phyloP scores from a whole-genome alignment of 2,888 invertebrate species.

The Calameuta idolon region DNA sequence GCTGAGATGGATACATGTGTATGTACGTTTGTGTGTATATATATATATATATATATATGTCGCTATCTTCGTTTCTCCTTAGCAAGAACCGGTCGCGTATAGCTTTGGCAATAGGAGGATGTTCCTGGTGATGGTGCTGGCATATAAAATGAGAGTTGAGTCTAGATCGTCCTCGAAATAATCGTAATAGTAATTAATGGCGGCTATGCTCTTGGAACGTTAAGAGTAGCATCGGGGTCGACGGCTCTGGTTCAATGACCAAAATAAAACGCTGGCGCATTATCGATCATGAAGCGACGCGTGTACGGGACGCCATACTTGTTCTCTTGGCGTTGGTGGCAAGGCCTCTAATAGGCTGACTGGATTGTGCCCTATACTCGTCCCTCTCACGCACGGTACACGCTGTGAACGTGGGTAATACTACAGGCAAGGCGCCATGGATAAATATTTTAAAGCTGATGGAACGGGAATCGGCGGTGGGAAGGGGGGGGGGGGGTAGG shows the following conservation, averaged over 20 bases:
- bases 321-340: slow-evolving; percentile 20
- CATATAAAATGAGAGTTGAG: not conserved
- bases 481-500: no score
- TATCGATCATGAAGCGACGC: slow-evolving; percentile 43
- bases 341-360: not conserved
- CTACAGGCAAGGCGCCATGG: not conserved
- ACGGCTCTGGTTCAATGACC: slow-evolving; percentile 50
- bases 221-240: not conserved
- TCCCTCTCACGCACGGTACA: not conserved
- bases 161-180: not conserved
- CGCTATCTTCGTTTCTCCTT: not conserved
- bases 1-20: not conserved
- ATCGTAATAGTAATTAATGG: not conserved
- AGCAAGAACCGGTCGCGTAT: not conserved
- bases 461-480: not conserved
- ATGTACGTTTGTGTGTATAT: no score
- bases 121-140: not conserved
- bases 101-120: not conserved
- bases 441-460: not conserved
- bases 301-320: slow-evolving; percentile 24
- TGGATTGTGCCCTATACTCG: not conserved
- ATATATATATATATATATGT: not conserved
- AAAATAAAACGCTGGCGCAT: slow-evolving; percentile 47
- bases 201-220: not conserved
- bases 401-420: not conserved